A percentile compares a stretch with the other conserved stretches of the same genome.
Conservation (phyloP, 1,140 invertebrate species). For the Chionoecetes opilio region DNA sequence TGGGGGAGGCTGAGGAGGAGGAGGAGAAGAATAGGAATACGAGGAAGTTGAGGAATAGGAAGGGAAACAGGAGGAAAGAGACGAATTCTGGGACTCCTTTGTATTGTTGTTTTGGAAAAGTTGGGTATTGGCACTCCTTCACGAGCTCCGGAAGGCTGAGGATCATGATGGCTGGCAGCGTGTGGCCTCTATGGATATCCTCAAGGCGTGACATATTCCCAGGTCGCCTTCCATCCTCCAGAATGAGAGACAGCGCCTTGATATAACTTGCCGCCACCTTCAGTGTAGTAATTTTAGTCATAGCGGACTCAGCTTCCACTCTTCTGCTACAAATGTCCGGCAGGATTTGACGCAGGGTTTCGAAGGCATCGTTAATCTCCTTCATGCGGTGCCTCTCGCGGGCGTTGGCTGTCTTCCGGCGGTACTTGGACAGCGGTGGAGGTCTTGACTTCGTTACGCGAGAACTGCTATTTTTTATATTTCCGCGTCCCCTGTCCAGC, state of each 20-base stretch:
- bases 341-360: constrained; percentile 62
- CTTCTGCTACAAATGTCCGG: constrained; percentile 60
- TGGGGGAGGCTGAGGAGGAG: background rate
- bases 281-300: constrained; percentile 75
- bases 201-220: constrained; percentile 50
- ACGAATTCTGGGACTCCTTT: too few relatives aligned
- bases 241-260: constrained; percentile 64
- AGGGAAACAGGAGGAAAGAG: background rate
- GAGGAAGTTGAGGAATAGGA: background rate
- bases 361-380: constrained; percentile 95
- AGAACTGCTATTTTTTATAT: background rate
- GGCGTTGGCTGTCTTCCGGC: constrained; percentile 94
- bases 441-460: constrained; percentile 45
- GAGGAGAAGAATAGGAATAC: background rate
- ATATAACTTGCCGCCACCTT: constrained; percentile 74
- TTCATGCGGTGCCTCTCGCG: constrained; percentile 92
- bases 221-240: constrained; percentile 60
- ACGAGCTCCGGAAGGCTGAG: background rate
- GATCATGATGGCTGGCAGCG: background rate
- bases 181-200: constrained; percentile 12
- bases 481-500: constrained; percentile 81
- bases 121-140: background rate
- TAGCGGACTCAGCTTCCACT: constrained; percentile 22
- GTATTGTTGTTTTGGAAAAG: too few relatives aligned
- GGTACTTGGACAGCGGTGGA: constrained; percentile 87